A percentile compares a stretch with the other conserved stretches of the same genome.
Conservation (phyloP, 2,888 invertebrate genomes). For the Amorpha juglandis region DNA sequence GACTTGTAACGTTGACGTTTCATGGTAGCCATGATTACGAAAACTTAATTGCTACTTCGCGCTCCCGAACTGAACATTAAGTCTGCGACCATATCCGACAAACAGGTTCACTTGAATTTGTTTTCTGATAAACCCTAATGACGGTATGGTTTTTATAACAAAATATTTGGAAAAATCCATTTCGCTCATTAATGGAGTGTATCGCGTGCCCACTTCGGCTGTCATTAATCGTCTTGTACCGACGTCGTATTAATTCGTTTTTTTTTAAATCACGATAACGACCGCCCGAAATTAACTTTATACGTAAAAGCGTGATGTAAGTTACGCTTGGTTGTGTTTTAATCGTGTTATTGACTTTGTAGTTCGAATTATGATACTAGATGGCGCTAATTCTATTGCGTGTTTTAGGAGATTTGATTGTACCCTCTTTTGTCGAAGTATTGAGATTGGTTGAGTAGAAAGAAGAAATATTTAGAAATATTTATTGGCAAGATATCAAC, state of each 20-base stretch:
- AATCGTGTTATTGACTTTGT: no score
- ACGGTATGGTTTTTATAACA: slow-evolving; percentile 5
- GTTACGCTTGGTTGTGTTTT: background rate
- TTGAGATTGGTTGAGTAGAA: no score
- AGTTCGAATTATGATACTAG: no score
- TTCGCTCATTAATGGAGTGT: slow-evolving; percentile 2
- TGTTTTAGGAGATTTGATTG: no score
- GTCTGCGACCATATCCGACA: background rate
- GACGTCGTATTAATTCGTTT: slow-evolving; percentile 46
- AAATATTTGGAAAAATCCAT: slow-evolving; percentile 20
- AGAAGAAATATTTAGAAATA: no score
- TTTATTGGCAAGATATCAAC: no score
- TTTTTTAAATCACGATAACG: slow-evolving; percentile 42
- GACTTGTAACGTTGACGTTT: background rate
- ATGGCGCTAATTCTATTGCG: no score
- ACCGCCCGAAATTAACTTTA: slow-evolving; percentile 23
- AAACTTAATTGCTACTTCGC: slow-evolving; percentile 5
- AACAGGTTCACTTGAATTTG: background rate
- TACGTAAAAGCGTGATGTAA: background rate
- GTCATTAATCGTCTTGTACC: slow-evolving; percentile 46
- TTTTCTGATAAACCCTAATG: slow-evolving; percentile 18
- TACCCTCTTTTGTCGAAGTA: no score
- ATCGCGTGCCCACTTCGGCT: slow-evolving; percentile 35
- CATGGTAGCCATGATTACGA: background rate
- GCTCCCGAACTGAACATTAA: background rate